Base-by-base conservation (phyloP, 2,113 vertebrate species). In the Lontra canadensis region DNA sequence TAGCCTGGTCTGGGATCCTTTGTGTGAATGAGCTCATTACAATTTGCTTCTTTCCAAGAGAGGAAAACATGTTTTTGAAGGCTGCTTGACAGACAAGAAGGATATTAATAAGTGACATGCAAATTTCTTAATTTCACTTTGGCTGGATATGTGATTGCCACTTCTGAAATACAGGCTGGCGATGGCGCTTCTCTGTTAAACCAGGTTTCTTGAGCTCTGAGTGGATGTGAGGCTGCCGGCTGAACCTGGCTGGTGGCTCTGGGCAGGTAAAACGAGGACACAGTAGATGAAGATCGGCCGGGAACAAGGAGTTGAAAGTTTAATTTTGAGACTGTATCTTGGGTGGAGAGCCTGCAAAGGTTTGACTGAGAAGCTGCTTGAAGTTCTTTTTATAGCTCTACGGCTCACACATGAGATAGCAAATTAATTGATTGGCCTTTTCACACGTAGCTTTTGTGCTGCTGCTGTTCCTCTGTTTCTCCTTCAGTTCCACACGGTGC, bases 31-130 rank as follows among this genome's bases (percentile, higher is more conserved):
- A 36, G 26, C 90, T 96, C 93, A 90, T 97, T 92, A 87, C 42
- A 47, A 86, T 97, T 94, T 94, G 76, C 91, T 97, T 95, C 87
- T 97, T 96, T 98, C 76, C 52, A 94, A 96, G 95, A 81, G 61
- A 98, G 84, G 90, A 98, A 98, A 97, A 98, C 97, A 98, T 98
- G 96, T 98, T 97, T 97, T 97, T 96, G 98, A 97, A 98, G 95
- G 29, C 96, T 97, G 94, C 90, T 94, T 98, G 97, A 98, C 97
- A 98, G 98, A 97, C 97, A 98, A 96, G 96, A 84, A 88, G 85
- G 98, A 98, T 98, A 98, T 98, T 98, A 98, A 98, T 98, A 98
- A 98, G 96, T 98, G 97, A 93, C 97, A 98, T 98, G 97, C 97
- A 98, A 90, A 98, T 98, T 97, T 98, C 95, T 97, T 97, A 95